Percentiles rank a stretch among this genome's conserved stretches.
These are phyloP conservation scores for Drosophila leontia DNA, from an alignment of 1,140 invertebrate species.

Conservation along the genomic window DNA sequence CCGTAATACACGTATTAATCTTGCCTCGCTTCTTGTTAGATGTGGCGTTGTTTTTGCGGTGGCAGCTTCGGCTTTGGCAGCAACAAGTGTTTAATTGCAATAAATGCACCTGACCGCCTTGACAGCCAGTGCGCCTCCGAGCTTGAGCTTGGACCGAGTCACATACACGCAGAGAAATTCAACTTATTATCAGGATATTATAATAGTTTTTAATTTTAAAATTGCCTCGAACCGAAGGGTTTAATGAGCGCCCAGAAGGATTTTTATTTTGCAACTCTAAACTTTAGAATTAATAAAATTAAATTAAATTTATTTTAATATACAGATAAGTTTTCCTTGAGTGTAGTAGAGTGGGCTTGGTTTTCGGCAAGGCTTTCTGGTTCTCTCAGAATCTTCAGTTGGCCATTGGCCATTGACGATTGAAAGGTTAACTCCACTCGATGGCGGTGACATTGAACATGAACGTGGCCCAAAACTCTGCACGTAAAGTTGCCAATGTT, in stretches of 20 bases:
- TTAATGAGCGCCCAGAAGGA: too few species aligned
- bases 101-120: conserved; percentile 81
- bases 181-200: neutral
- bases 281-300: neutral
- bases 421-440: conserved; percentile 38
- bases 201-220: too few species aligned
- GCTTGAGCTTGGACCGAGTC: conserved; percentile 47
- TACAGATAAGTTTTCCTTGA: neutral
- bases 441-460: conserved; percentile 29
- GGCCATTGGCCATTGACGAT: conserved; percentile 21
- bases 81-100: conserved; percentile 83
- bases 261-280: neutral
- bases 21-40: conserved; percentile 67
- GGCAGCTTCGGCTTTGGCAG: conserved; percentile 57
- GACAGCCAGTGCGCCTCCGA: conserved; percentile 50
- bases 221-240: fast-evolving
- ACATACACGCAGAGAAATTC: neutral
- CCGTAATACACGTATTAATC: conserved; percentile 54
- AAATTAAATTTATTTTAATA: neutral
- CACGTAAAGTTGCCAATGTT: conserved; percentile 22
- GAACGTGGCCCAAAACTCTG: conserved; percentile 41
- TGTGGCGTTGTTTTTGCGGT: conserved; percentile 64
- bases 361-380: conserved; percentile 57
- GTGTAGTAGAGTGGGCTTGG: conserved; percentile 16
- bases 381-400: conserved; percentile 40